Conservation (phyloP, 2,797 vertebrate genomes). For the Cottoperca gobio region DNA sequence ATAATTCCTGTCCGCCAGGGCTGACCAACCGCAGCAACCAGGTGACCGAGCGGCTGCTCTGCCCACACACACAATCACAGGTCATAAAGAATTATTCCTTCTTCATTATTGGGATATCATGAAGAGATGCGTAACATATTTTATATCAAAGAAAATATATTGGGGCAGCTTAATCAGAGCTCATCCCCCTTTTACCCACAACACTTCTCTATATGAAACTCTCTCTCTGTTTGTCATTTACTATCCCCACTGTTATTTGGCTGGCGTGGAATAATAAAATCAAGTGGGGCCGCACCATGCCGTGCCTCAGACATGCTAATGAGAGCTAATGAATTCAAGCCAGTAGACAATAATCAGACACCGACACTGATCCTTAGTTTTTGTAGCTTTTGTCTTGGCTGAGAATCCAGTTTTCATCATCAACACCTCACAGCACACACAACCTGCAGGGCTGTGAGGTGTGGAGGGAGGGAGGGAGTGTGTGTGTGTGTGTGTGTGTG, state of each 20-base stretch:
- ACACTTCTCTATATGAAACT: constrained; percentile 7
- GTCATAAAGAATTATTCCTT: background rate
- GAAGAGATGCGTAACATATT: background rate
- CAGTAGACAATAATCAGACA: background rate
- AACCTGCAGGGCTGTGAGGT: background rate
- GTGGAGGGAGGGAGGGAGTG: background rate
- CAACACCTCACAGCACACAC: constrained; percentile 1
- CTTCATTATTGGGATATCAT: background rate
- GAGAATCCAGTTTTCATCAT: background rate
- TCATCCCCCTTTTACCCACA: background rate
- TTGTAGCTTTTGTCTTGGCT: background rate
- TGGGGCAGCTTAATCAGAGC: constrained; percentile 1
- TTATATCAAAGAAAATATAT: constrained; percentile 1
- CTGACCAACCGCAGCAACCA: no score
- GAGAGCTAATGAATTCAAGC: constrained; percentile 1
- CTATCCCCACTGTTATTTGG: constrained; percentile 14
- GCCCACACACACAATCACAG: background rate
- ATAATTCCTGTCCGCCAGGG: background rate
- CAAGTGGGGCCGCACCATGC: background rate
- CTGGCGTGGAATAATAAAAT: constrained; percentile 11
- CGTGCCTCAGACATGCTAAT: constrained; percentile 12
- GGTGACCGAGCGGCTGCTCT: no score
- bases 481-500: background rate
- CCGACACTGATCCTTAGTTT: background rate
- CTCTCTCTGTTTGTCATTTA: constrained; percentile 3